Evolutionary conservation across 2,113 vertebrate species (phyloP), one percentile per base, ranked within the genome.

Genomic region (Panurus biarmicus): DNA sequence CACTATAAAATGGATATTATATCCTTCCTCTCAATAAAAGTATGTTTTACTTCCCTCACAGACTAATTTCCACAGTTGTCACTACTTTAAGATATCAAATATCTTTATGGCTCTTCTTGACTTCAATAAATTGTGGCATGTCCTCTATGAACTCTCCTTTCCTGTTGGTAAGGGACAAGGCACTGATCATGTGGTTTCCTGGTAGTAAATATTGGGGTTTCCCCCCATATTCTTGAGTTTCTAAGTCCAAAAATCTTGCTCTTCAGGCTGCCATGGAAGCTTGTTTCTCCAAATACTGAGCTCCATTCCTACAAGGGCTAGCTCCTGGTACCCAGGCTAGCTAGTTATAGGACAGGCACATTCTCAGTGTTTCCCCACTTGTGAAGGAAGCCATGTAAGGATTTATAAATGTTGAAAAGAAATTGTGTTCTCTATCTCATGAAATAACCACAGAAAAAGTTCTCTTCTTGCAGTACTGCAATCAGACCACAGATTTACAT

Each of bases 151-250:
- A 66, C 35, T 56, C 25, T 56, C 12, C 31, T 85, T 94, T 85
- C 20, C 28, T 6, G 3, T 67, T 94, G 51, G 12, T 44, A 67
- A 65, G 23, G 53, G 24, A 31, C 7, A 9, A 81, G 45, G 2
- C 10, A 51, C 21, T 72, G 48, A 33, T 47, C 51, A 44, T 47
- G 6, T 29, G 7, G 15, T 79, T 90, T 24, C 36, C 56, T 47
- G 21, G 8, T 42, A 54, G 47, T 29, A 56, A 82, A n/a, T 7
- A 1, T 1, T 20, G 26, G 17, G 19, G 0, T 4, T 28, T 26
- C 72, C 1, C 1, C 8, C 8, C 17, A 33, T 2, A 10, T 14
- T 56, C 5, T 47, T 75, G 28, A 0, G 1, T 60, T 85, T 72
- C 66, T 20, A 64, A 56, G 11, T 60, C 26, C 4, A 36, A 71